Evolutionary conservation across 2,888 invertebrate species (phyloP).

Genomic region (Ornithoptera priamus): DNA sequence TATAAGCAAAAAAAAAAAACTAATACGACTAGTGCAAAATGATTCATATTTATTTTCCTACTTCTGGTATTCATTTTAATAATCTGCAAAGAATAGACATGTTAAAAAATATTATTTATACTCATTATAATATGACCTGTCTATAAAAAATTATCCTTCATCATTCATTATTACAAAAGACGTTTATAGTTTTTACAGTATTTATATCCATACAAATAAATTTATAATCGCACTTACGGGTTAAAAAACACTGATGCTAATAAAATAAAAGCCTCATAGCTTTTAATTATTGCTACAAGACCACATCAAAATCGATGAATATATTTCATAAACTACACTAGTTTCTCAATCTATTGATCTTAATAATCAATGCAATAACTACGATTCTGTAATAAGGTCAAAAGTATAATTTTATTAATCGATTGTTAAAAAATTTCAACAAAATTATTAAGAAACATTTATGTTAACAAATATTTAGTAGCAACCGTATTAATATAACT

Average conservation of each 20-base stretch:
- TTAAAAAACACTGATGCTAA: no score
- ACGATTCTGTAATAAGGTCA: neutral
- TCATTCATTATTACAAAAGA: no score
- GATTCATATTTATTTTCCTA: neutral
- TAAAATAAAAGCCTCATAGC: no score
- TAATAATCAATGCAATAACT: neutral
- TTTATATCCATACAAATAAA: no score
- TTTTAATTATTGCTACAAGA: no score
- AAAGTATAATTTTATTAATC: neutral
- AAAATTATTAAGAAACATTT: slow-evolving; percentile 1
- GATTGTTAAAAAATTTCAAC: slow-evolving; percentile 2
- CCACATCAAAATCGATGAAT: neutral
- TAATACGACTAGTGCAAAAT: neutral
- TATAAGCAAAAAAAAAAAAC: neutral
- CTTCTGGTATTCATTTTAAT: neutral
- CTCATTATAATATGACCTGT: no score
- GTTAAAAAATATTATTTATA: no score
- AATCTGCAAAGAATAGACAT: no score
- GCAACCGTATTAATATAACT: neutral
- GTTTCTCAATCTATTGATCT: neutral
- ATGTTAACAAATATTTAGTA: slow-evolving; percentile 1
- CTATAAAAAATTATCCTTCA: no score
- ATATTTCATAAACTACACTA: slow-evolving; percentile 1
- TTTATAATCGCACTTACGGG: no score
- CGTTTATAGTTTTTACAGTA: no score